A percentile compares a stretch with the other conserved stretches of the same genome.
phyloP scores from a whole-genome alignment of 2,888 invertebrate species.

The Parnassius glacialis region DNA sequence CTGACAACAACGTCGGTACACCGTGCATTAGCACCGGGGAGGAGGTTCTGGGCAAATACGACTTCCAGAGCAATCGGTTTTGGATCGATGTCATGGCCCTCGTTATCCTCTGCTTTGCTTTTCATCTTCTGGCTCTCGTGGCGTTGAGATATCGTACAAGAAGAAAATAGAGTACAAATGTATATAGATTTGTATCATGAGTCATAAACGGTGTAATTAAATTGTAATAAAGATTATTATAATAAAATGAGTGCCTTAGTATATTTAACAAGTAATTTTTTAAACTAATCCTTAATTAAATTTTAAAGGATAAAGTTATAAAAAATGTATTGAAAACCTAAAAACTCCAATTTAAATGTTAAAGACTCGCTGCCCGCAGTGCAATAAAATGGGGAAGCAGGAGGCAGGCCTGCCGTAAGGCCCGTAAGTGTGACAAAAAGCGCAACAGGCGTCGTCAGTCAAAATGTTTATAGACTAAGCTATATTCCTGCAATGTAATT shows the following conservation, averaged over 20 bases:
- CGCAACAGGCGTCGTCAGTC: no score
- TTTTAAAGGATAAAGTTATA: no score
- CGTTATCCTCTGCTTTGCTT: conserved; percentile 82
- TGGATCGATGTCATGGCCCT: conserved; percentile 85
- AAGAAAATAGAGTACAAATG: conserved; percentile 61
- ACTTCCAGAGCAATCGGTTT: conserved; percentile 84
- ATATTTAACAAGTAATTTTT: conserved; percentile 1
- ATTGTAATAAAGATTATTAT: neutral
- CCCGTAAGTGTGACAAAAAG: no score
- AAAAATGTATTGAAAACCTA: no score
- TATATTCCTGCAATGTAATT: no score
- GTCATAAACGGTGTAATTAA: no score
- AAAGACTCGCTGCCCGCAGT: no score
- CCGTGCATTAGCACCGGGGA: conserved; percentile 87
- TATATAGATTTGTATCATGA: no score
- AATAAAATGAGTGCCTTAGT: neutral
- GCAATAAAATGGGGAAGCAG: no score
- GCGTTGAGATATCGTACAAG: conserved; percentile 84
- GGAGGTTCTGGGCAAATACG: conserved; percentile 86
- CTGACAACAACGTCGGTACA: conserved; percentile 68
- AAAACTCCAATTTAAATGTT: no score
- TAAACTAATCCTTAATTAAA: neutral
- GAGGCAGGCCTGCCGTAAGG: no score
- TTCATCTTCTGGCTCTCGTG: conserved; percentile 86
- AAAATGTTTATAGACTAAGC: no score